A percentile compares a stretch with the other conserved stretches of the same genome.
Evolutionary conservation across 1,140 invertebrate species (phyloP).

Genomic region (Trinorchestia longiramus): DNA sequence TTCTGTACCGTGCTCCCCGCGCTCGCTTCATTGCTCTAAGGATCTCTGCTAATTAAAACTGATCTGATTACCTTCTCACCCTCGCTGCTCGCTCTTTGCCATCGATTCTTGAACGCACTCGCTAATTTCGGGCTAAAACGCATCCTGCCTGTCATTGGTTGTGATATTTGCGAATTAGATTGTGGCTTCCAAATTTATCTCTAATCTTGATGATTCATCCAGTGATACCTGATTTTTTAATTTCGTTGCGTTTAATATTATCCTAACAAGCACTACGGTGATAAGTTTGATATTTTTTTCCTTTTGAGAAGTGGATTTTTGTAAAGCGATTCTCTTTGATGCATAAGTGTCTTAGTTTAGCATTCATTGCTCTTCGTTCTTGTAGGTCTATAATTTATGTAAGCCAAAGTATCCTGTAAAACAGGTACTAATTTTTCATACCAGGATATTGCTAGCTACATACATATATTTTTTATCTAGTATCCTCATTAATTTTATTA

Average conservation of each 20-base stretch:
- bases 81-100: neutral
- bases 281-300: neutral
- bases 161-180: neutral
- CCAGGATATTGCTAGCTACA: neutral
- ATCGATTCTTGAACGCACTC: neutral
- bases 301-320: neutral
- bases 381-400: too few relatives aligned
- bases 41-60: neutral
- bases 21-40: neutral
- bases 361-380: too few relatives aligned
- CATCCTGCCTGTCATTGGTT: neutral
- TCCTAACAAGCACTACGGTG: neutral
- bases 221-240: neutral
- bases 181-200: neutral
- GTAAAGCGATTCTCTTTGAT: too few relatives aligned
- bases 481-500: neutral
- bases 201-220: neutral
- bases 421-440: neutral
- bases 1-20: neutral
- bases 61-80: constrained; percentile 6
- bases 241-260: neutral
- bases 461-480: neutral
- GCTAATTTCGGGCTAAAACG: neutral
- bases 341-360: too few relatives aligned
- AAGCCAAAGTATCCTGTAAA: neutral